Conservation (phyloP, 2,113 vertebrate genomes). For the Hiodon tergisus region DNA sequence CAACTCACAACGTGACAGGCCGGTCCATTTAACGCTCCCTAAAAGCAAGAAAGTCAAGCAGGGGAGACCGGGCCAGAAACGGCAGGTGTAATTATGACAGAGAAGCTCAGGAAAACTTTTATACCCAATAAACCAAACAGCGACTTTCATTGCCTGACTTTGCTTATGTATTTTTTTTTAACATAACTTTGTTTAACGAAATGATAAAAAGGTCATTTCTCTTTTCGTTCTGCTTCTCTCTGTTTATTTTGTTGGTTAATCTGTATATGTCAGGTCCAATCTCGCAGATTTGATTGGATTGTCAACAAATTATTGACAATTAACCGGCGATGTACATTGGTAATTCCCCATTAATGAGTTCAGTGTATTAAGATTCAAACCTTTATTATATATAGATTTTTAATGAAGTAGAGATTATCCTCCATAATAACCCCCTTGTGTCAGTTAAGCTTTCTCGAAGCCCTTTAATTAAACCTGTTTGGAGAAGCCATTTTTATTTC, state of each 20-base stretch:
- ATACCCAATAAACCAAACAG: too few species aligned
- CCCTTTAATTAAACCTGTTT: constrained; percentile 22
- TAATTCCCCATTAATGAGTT: constrained; percentile 22
- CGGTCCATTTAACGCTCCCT: constrained; percentile 6
- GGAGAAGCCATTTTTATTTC: constrained; percentile 49
- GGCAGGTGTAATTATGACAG: constrained; percentile 72
- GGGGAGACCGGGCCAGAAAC: constrained; percentile 60
- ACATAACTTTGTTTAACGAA: too few species aligned
- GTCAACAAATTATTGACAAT: constrained; percentile 21
- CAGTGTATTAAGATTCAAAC: constrained; percentile 14
- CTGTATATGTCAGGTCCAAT: constrained; percentile 11
- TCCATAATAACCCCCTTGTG: constrained; percentile 14
- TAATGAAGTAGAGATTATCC: constrained; percentile 20
- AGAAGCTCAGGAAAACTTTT: constrained; percentile 56
- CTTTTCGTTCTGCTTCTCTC: background rate
- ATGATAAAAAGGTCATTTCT: too few species aligned
- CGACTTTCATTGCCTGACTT: too few species aligned
- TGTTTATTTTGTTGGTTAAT: constrained; percentile 3
- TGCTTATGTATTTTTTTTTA: too few species aligned
- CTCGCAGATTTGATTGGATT: constrained; percentile 3
- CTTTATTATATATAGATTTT: constrained; percentile 8
- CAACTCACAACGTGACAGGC: constrained; percentile 9
- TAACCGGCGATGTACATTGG: constrained; percentile 14
- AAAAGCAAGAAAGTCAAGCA: background rate
- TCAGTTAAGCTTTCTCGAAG: constrained; percentile 19